Evolutionary conservation across 2,797 vertebrate species (phyloP).

Genomic region (Betta splendens): DNA sequence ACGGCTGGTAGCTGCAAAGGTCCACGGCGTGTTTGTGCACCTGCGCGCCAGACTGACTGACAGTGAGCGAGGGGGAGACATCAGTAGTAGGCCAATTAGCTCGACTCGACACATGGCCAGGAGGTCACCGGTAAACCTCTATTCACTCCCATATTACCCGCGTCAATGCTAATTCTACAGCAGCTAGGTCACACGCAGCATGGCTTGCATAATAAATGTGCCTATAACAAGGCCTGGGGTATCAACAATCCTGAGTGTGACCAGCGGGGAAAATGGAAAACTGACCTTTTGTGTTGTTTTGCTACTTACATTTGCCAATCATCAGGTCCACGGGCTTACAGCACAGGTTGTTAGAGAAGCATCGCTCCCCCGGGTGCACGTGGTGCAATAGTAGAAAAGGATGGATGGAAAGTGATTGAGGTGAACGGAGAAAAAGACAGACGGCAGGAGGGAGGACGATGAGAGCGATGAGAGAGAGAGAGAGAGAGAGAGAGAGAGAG

Average conservation of each 20-base stretch:
- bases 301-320: constrained; percentile 32
- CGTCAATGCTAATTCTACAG: constrained; percentile 63
- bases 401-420: constrained; percentile 25
- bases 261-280: constrained; percentile 46
- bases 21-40: constrained; percentile 48
- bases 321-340: constrained; percentile 40
- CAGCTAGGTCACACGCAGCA: constrained; percentile 48
- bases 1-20: constrained; percentile 56
- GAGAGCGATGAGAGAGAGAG: too few relatives aligned
- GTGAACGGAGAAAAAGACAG: constrained; percentile 22
- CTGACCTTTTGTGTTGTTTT: constrained; percentile 56
- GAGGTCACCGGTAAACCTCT: constrained; percentile 71
- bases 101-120: constrained; percentile 59
- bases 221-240: constrained; percentile 35
- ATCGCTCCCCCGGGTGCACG: constrained; percentile 45
- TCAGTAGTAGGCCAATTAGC: constrained; percentile 68
- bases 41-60: constrained; percentile 34
- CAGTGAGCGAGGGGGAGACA: constrained; percentile 29
- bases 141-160: constrained; percentile 69
- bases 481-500: too few relatives aligned
- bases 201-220: constrained; percentile 49
- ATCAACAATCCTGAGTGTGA: constrained; percentile 17
- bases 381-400: constrained; percentile 27
- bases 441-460: constrained; percentile 13
- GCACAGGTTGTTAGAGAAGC: constrained; percentile 59